Percentiles rank a stretch among this genome's conserved stretches.
Evolutionary conservation across 2,113 vertebrate species (phyloP).

Genomic region (Picathartes gymnocephalus): DNA sequence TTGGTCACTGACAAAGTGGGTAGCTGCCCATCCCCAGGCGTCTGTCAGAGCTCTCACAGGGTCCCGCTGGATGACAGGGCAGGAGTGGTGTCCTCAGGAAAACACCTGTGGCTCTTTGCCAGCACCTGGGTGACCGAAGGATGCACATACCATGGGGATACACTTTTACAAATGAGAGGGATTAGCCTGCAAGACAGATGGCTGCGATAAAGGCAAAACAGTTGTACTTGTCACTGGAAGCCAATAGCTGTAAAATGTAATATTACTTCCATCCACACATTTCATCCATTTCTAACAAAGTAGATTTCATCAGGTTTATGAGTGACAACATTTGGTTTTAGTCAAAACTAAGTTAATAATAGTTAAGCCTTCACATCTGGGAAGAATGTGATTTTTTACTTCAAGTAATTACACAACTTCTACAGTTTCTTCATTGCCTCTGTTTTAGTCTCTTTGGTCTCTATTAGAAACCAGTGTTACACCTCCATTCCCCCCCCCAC

Average conservation of each 20-base stretch:
- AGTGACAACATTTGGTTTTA: background rate
- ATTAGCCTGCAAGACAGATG: background rate
- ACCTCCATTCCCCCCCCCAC: background rate
- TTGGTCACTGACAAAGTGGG: background rate
- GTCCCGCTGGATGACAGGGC: background rate
- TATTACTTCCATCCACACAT: background rate
- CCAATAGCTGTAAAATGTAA: background rate
- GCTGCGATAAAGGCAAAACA: background rate
- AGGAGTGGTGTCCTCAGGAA: background rate
- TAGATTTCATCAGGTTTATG: background rate
- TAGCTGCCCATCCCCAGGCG: background rate
- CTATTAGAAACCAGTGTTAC: background rate
- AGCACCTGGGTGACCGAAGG: background rate
- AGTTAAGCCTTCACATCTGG: background rate
- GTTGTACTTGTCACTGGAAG: background rate
- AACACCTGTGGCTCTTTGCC: background rate
- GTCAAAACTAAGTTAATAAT: background rate
- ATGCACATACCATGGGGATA: accelerated
- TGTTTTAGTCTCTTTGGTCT: background rate
- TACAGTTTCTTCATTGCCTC: background rate
- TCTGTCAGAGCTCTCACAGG: background rate
- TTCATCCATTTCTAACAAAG: background rate
- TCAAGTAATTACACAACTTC: background rate
- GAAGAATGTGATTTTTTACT: background rate
- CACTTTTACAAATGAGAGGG: background rate